Base-by-base conservation (phyloP, 2,888 invertebrate genomes). In the Pachliopta kotzebuea region DNA sequence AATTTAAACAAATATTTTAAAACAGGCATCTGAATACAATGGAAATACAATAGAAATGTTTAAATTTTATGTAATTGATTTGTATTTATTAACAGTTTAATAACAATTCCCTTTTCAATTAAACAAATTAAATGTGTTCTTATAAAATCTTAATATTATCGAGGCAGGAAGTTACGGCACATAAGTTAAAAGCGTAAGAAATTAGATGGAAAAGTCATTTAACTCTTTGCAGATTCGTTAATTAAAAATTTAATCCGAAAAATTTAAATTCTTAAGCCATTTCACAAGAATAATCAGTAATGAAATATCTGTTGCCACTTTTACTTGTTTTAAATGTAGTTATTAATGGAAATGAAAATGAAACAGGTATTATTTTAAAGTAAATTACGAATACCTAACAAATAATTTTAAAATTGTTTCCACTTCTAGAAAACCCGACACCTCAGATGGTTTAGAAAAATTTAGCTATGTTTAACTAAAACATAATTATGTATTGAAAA, bases 241-340 rank as follows among this genome's bases (percentile, higher is more conserved):
- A 62, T 62, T 57, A 57, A 57, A 63, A 53, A 57, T 20, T n/a
- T 53, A 53, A 63, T 63, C 9, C 63, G 57, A 53, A 26, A 63
- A 63, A 63, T 58, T 63, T 20, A 57, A 42, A 42, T 52, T 45
- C 26, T 18, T 45, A 21, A 29, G n/a, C 42, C 42, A 53, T 45
- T 63, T 21, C 20, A 24, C 24, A 53, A 26, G 18, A 53, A 9
- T 21, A 42, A 24, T 57, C 42, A 45, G 42, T 29, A 58, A 63
- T 63, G 57, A 63, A 58, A 42, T 29, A 58, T 57, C 6, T 53
- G 53, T 57, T 63, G 53, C 53, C 52, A 26, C 42, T 63, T 57
- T 58, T n/a, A 45, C 29, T 63, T 53, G 23, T 29, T 11, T 29
- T 57, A 42, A 26, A 53, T 29, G 42, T 58, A 53, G 26, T n/a